These are phyloP conservation scores for Eulemur macaco DNA, from an alignment of 2,113 vertebrate genomes.

Conservation along the genomic window DNA sequence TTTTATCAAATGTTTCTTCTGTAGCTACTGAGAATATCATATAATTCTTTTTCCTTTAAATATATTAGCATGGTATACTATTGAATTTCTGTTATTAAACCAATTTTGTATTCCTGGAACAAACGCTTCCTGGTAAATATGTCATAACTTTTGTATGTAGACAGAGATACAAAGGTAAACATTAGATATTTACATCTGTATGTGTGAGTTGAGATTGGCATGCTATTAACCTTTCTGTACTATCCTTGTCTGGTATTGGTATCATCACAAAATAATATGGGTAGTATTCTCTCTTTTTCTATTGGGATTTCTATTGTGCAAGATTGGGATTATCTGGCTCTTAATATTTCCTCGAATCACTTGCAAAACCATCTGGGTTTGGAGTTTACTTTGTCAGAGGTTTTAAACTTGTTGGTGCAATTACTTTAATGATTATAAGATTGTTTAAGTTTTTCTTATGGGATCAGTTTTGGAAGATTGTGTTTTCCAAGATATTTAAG, in stretches of 20 bases:
- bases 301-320: background rate
- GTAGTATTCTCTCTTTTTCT: background rate
- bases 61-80: background rate
- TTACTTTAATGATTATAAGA: background rate
- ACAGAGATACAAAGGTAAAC: background rate
- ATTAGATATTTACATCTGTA: background rate
- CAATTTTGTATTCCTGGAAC: background rate
- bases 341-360: constrained; percentile 3
- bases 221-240: background rate
- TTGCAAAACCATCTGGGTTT: background rate
- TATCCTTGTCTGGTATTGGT: background rate
- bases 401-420: background rate
- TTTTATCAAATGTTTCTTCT: background rate
- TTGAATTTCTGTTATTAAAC: background rate
- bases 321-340: background rate
- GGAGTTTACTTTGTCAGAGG: background rate
- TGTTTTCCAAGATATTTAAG: background rate
- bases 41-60: constrained; percentile 4
- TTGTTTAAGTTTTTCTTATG: background rate
- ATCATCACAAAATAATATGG: background rate
- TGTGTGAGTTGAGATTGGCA: background rate
- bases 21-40: background rate
- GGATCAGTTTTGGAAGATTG: background rate
- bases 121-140: background rate
- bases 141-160: background rate